Percentiles rank a stretch among this genome's conserved stretches.
Conservation (phyloP, 2,113 vertebrate genomes). For the Pipra filicauda region DNA sequence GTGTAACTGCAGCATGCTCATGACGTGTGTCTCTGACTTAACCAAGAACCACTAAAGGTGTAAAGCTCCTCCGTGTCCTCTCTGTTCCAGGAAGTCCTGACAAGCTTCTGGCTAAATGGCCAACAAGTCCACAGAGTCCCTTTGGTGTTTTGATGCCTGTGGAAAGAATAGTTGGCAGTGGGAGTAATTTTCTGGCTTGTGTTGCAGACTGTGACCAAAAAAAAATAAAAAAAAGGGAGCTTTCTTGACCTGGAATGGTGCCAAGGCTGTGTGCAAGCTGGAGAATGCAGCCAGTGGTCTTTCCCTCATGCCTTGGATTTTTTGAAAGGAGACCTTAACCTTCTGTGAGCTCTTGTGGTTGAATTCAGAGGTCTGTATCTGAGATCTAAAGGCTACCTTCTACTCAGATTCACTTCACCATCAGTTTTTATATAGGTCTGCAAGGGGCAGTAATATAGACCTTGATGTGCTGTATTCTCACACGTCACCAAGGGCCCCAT, state of each 20-base stretch:
- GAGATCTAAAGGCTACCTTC: not conserved
- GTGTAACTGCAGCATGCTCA: not conserved
- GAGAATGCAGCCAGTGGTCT: not conserved
- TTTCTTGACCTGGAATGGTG: not conserved
- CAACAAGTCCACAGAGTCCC: not conserved
- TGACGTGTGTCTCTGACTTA: not conserved
- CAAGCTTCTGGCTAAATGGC: not conserved
- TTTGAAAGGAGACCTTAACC: not conserved
- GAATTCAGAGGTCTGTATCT: not conserved
- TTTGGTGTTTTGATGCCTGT: not conserved
- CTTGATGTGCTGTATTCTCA: not conserved
- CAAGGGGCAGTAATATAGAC: not conserved
- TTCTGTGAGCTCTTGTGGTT: not conserved
- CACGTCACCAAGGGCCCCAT: not conserved
- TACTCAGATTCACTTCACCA: not conserved
- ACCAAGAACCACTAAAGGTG: not conserved
- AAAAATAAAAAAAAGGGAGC: not conserved
- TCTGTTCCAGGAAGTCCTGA: not conserved
- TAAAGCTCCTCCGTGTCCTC: not conserved
- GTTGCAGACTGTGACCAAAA: not conserved
- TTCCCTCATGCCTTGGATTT: not conserved
- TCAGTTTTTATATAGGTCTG: not conserved
- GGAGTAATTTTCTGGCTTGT: not conserved
- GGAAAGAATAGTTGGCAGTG: not conserved
- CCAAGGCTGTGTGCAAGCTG: not conserved